A percentile compares a stretch with the other conserved stretches of the same genome.
phyloP scores from a whole-genome alignment of 2,888 invertebrate species.

The Morpho deidamia region DNA sequence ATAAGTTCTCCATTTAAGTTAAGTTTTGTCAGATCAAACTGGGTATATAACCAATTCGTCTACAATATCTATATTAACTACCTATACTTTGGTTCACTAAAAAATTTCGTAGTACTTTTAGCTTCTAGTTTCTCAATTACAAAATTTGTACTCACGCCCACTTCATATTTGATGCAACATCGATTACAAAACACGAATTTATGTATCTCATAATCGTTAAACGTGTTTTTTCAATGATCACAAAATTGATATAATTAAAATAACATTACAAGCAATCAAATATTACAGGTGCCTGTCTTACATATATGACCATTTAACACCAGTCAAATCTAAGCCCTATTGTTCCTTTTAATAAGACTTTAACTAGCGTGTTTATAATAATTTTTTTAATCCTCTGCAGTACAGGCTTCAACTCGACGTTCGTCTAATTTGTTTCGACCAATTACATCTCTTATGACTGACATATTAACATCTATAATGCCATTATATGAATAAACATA shows the following conservation, averaged over 20 bases:
- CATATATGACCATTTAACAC: background rate
- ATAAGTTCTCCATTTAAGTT: no score
- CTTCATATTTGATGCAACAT: background rate
- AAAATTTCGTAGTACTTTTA: background rate
- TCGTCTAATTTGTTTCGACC: background rate
- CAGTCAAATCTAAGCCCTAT: background rate
- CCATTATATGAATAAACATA: background rate
- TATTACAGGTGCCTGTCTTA: background rate
- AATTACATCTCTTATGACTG: background rate
- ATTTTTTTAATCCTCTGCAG: background rate
- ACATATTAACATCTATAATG: slow-evolving; percentile 2
- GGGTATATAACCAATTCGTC: no score
- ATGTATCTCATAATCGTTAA: background rate
- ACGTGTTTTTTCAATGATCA: slow-evolving; percentile 8
- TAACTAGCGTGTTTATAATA: slow-evolving; percentile 1
- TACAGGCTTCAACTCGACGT: background rate
- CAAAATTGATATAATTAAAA: slow-evolving; percentile 9
- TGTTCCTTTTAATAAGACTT: background rate
- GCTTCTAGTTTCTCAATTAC: background rate
- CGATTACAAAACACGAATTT: slow-evolving; percentile 4
- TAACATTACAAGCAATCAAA: slow-evolving; percentile 4
- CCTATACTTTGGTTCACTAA: background rate
- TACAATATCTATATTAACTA: background rate
- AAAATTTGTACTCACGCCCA: background rate
- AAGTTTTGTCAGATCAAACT: no score